Percentiles rank a stretch among this genome's conserved stretches.
Conservation (phyloP, 2,113 vertebrate genomes). For the Larimichthys polyactis region DNA sequence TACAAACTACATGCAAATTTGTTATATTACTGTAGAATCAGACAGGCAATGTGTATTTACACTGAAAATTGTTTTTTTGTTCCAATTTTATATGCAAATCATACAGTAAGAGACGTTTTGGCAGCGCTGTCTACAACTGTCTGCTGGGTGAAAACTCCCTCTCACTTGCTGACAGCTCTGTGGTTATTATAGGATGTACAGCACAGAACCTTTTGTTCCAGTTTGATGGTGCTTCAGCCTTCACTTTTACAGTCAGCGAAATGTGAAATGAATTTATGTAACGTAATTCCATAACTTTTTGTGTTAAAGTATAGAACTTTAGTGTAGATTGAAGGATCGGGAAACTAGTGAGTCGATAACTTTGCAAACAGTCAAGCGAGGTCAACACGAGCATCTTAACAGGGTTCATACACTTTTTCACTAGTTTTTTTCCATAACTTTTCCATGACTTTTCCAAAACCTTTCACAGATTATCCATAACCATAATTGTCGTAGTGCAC, state of each 20-base stretch:
- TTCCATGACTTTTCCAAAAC: too few species aligned
- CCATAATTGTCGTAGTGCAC: too few species aligned
- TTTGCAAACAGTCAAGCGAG: too few species aligned
- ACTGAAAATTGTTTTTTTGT: background rate
- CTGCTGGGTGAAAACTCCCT: background rate
- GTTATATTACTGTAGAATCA: background rate
- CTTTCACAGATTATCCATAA: too few species aligned
- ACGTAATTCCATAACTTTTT: conserved; percentile 11
- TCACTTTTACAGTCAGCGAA: background rate
- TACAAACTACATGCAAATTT: background rate
- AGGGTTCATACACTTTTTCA: too few species aligned
- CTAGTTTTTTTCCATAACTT: too few species aligned
- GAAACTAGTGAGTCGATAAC: too few species aligned
- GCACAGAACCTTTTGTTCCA: conserved; percentile 11
- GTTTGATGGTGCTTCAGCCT: conserved; percentile 14
- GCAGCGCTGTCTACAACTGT: background rate
- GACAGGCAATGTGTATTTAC: background rate
- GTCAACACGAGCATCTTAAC: too few species aligned
- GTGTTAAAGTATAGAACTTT: background rate
- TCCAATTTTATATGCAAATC: background rate
- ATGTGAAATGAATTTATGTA: background rate
- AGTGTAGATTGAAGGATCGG: background rate
- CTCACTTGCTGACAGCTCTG: background rate
- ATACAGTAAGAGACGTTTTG: background rate
- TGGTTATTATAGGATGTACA: background rate